Conservation (phyloP, 1,140 invertebrate genomes). For the Dolichoris vasculosae region DNA sequence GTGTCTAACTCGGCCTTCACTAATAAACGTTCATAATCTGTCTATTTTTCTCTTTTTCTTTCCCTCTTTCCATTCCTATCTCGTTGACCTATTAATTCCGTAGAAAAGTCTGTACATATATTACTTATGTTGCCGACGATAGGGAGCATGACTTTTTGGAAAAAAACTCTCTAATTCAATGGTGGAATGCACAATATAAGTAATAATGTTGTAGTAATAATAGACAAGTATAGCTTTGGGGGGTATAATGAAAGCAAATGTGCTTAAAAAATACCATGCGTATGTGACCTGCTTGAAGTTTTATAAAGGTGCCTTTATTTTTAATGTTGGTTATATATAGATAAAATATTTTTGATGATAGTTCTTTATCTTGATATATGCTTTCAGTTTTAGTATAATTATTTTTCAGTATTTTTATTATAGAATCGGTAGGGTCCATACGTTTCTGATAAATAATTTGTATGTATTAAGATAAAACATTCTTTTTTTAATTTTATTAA, state of each 20-base stretch:
- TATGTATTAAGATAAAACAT: too few species aligned
- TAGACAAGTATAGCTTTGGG: neutral
- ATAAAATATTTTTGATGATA: too few species aligned
- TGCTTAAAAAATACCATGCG: neutral
- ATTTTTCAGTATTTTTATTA: too few species aligned
- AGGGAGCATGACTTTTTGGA: constrained; percentile 43
- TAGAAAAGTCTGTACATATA: constrained; percentile 9
- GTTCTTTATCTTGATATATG: too few species aligned
- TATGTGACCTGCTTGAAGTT: neutral
- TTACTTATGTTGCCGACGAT: neutral
- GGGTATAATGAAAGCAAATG: neutral
- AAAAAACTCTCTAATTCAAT: constrained; percentile 33
- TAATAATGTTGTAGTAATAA: constrained; percentile 1
- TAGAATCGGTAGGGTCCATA: too few species aligned
- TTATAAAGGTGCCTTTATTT: too few species aligned
- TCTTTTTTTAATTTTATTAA: too few species aligned
- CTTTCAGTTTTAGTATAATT: too few species aligned
- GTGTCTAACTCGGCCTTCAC: constrained; percentile 42
- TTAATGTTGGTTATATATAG: too few species aligned
- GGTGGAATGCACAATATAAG: constrained; percentile 18
- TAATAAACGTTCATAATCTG: constrained; percentile 44
- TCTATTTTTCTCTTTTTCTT: constrained; percentile 6
- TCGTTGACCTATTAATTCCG: constrained; percentile 34
- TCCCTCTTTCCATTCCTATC: neutral
- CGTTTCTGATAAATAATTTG: too few species aligned